Base-by-base conservation (phyloP, 1,140 invertebrate genomes). In the Copidosoma floridanum region DNA sequence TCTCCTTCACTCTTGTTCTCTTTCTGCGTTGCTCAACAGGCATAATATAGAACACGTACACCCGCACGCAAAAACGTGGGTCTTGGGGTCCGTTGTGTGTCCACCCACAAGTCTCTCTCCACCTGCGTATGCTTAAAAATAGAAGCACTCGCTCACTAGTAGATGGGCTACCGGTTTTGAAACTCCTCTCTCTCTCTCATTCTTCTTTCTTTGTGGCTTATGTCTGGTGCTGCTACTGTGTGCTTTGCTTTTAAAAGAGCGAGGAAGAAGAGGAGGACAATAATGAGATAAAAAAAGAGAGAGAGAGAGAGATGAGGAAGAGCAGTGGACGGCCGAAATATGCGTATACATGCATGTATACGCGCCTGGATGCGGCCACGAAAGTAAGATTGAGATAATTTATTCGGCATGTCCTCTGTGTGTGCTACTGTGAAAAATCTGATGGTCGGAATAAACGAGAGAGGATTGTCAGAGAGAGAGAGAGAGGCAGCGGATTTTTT, bases 151-250 rank as follows among this genome's bases (percentile, higher is more conserved):
- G 68, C 65, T 41, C 29, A 12, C 6, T 8, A 12, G 29, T 6
- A 32, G 29, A 32, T 6, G 70, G 68, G 74, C 75, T 77, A 76
- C 75, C 69, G 74, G 74, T 77, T 75, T 75, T 71, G 69, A 74
- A 76, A 27, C 11, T 26, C 27, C 27, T 55, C 41, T 77, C 71
- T 71, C 66, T 65, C 63, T 35, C 52, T 68, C 61, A 7, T 20
- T 10, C 55, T 38, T 21, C 8, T 18, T 46, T 14, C 55, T 50
- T 26, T 47, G 20, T 20, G 1, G 6, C 8, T 57, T 14, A 2
- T 14, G n/a, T 32, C 35, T 38, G 23, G 21, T n/a, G 16, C 52
- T 32, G 29, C 37, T 32, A 29, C 44, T 35, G 20, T 27, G 21
- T 10, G 2, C 40, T 11, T 10, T 38, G 43, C 43, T 47, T 57